Evolutionary conservation across 2,888 invertebrate genomes (phyloP).

Genomic region (Philaethria dido): DNA sequence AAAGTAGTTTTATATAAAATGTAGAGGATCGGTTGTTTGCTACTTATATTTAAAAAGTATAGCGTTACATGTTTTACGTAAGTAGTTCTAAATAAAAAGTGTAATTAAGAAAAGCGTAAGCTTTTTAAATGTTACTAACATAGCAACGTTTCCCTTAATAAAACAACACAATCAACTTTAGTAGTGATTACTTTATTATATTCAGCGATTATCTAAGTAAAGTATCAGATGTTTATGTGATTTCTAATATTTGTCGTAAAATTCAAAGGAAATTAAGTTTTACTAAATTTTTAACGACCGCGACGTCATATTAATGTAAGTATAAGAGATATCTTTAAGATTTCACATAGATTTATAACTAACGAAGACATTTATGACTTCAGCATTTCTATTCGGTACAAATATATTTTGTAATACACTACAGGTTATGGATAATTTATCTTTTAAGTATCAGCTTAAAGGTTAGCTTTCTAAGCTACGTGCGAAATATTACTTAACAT

Average conservation of each 20-base stretch:
- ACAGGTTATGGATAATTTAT: constrained; percentile 41
- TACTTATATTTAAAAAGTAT: too few relatives aligned
- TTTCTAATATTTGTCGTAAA: constrained; percentile 36
- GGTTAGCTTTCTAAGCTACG: constrained; percentile 55
- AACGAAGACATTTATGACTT: constrained; percentile 47
- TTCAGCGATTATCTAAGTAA: constrained; percentile 22
- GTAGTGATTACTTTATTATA: constrained; percentile 14
- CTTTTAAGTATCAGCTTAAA: constrained; percentile 42
- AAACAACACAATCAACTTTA: constrained; percentile 18
- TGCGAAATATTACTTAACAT: constrained; percentile 52
- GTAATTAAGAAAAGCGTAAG: neutral
- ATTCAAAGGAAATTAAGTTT: constrained; percentile 36
- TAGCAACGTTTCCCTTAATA: constrained; percentile 9
- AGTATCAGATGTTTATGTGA: constrained; percentile 20
- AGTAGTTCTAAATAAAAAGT: neutral
- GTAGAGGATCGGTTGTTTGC: too few relatives aligned
- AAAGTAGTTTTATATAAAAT: too few relatives aligned
- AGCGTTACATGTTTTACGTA: neutral
- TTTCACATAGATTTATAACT: constrained; percentile 50
- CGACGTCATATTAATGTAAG: constrained; percentile 21
- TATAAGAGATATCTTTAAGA: constrained; percentile 46
- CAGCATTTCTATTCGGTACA: constrained; percentile 38
- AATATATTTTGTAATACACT: constrained; percentile 41
- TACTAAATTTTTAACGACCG: constrained; percentile 33
- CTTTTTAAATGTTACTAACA: too few relatives aligned